Base-by-base conservation (phyloP, 2,797 vertebrate species). In the Taenioides sp. region DNA sequence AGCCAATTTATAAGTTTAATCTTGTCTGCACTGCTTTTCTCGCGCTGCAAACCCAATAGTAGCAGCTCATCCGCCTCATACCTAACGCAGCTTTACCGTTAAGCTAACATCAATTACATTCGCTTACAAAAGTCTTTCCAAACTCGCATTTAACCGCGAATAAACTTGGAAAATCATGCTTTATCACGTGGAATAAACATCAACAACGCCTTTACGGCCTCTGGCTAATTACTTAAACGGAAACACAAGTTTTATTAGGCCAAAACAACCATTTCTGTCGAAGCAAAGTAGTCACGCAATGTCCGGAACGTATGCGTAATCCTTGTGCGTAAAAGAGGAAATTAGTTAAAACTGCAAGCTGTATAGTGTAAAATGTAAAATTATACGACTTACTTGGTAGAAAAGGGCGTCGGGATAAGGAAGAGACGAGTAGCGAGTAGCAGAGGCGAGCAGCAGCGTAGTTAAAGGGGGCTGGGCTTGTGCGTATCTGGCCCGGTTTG, bases 311-410 rank as follows among this genome's bases (percentile, higher is more conserved):
- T 47, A 3, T 16, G 43, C 43, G 43, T 47, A 0, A 47, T 47
- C 12, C 0, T 34, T 34, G 28, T 34, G 17, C 18, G 18, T 37
- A 34, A 62, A 62, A n/a, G 7, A 7, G 28, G 31, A 23, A 1
- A 58, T 1, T 73, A 14, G 61, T 4, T 0, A 16, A 47, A 47
- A 20, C 9, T 2, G 10, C 10, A n/a, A 2, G 25, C 11, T 23
- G 40, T 14, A 3, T 1, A 0, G 55, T 25, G 11, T 57, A 43
- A 47, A 47, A 47, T 17, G 43, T 47, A 17, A 47, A 47, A 47
- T 47, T 4, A 16, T 16, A 4, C n/a, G 43, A 85, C 84, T 86
- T 80, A 89, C 88, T 69, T 63, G 0, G 34, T 37, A 37, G 34
- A 68, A 23, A 18, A 6, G 9, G 50, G 62, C 14, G 37, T 74